A percentile compares a stretch with the other conserved stretches of the same genome.
These are phyloP conservation scores for Lepisosteus oculatus DNA, from an alignment of 2,113 vertebrate genomes.

Conservation along the genomic window DNA sequence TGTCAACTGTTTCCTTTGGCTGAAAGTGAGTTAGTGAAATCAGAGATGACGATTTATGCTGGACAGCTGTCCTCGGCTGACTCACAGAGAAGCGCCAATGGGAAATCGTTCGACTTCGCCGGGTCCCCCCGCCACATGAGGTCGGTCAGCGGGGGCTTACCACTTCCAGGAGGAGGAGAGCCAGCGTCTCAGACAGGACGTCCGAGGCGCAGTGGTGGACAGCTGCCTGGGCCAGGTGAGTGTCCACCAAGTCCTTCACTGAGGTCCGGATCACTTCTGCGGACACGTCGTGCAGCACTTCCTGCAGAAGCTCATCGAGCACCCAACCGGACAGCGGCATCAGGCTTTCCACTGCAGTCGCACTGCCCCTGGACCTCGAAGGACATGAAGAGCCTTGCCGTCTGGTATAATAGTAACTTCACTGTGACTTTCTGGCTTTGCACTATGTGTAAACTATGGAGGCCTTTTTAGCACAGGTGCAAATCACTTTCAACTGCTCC, in stretches of 20 bases:
- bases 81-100: not conserved
- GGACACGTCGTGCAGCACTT: not conserved
- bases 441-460: no score
- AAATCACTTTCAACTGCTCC: no score
- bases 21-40: no score
- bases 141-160: not conserved
- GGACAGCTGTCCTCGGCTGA: not conserved
- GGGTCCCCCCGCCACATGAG: no score
- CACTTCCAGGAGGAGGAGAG: not conserved
- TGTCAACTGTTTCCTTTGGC: no score
- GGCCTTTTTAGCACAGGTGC: no score
- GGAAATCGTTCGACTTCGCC: no score
- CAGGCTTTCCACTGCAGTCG: no score
- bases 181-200: not conserved
- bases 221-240: conserved; percentile 3
- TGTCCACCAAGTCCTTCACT: not conserved
- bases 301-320: conserved; percentile 3
- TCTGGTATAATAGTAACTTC: no score
- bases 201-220: not conserved
- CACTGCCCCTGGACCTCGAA: no score
- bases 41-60: not conserved
- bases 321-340: accelerated
- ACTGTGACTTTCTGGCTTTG: no score
- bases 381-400: no score
- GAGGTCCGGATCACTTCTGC: not conserved